Conservation (phyloP, 2,113 vertebrate genomes). For the Phalacrocorax brasilianus region DNA sequence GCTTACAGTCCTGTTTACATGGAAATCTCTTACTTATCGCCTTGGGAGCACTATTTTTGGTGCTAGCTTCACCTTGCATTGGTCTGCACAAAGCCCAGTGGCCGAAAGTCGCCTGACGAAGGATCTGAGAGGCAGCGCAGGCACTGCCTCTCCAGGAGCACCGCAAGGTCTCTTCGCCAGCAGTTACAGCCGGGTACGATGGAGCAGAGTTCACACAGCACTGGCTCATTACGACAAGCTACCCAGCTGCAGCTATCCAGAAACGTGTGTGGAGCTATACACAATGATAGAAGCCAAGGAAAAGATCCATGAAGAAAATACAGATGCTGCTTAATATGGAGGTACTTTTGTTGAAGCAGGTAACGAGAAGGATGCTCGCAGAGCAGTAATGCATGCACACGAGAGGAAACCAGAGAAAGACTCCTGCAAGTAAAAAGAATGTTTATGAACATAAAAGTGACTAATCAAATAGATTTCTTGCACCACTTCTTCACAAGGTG, state of each 20-base stretch:
- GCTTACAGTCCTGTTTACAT: background rate
- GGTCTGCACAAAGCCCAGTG: background rate
- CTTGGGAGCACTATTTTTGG: background rate
- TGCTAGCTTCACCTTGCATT: too few relatives aligned
- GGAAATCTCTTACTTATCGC: background rate
- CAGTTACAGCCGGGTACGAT: rapidly evolving
- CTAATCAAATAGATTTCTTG: background rate
- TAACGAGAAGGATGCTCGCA: background rate
- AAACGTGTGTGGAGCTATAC: too few relatives aligned
- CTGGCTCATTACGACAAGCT: background rate
- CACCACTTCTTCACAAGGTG: background rate
- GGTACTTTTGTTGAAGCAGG: background rate
- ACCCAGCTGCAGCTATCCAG: background rate
- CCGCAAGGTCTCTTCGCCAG: background rate
- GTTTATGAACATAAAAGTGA: background rate
- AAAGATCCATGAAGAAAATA: background rate
- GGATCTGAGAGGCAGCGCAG: background rate
- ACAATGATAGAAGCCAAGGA: too few relatives aligned
- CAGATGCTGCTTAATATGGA: background rate
- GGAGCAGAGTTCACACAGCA: too few relatives aligned
- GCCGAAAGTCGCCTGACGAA: rapidly evolving
- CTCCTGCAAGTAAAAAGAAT: background rate
- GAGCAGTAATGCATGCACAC: background rate
- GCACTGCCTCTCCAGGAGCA: too few relatives aligned
- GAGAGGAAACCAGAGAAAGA: background rate